Conservation (phyloP, 2,113 vertebrate species). For the Empidonax traillii region DNA sequence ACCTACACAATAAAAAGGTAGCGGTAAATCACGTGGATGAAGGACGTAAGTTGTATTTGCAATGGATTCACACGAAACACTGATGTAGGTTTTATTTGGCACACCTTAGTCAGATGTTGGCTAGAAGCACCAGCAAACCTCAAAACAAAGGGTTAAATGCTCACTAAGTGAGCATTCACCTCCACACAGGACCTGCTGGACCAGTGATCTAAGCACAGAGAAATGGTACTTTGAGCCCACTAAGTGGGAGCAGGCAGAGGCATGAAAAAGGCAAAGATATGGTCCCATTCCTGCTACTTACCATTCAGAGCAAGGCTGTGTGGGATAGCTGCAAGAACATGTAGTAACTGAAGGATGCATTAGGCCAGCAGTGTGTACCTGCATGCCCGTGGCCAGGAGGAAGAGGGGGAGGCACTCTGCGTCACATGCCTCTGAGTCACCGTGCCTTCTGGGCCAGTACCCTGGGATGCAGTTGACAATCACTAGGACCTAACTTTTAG, state of each 20-base stretch:
- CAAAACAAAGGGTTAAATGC: not conserved
- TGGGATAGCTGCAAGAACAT: not conserved
- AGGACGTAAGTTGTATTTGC: not conserved
- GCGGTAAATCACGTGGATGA: not conserved
- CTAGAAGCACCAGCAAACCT: not conserved
- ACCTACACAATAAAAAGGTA: not conserved
- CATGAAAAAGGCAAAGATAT: not conserved
- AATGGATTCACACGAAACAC: not conserved
- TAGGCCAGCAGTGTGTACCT: not conserved
- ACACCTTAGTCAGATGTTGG: not conserved
- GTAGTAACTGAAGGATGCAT: not conserved
- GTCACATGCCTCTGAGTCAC: not conserved
- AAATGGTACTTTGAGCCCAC: fast-evolving
- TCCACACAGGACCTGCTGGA: not conserved
- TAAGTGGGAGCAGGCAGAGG: not conserved
- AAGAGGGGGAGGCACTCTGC: not conserved
- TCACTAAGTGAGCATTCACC: not conserved
- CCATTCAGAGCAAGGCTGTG: not conserved
- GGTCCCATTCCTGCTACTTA: not conserved
- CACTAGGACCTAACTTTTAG: not conserved
- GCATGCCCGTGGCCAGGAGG: not conserved
- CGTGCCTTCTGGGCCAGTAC: not conserved
- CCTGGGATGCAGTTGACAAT: not conserved
- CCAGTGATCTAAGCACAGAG: fast-evolving
- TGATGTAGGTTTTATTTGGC: not conserved